Conservation (phyloP, 2,113 vertebrate species). For the Cebus imitator region DNA sequence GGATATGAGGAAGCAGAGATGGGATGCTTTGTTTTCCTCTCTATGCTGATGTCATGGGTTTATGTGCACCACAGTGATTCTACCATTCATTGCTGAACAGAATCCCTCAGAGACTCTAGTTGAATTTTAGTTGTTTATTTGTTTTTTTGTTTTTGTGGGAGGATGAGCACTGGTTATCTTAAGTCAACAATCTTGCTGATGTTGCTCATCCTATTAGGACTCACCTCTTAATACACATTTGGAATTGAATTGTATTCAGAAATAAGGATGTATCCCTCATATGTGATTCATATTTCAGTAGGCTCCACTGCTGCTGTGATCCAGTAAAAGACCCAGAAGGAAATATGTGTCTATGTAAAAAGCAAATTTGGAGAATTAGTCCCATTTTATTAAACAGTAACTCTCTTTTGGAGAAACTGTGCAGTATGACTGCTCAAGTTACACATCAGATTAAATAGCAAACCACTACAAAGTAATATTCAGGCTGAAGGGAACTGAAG, state of each 20-base stretch:
- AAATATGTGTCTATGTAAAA: neutral
- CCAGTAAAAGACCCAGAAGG: neutral
- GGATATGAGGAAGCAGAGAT: neutral
- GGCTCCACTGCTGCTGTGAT: neutral
- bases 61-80: neutral
- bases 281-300: neutral
- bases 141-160: neutral
- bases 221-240: neutral
- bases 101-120: neutral
- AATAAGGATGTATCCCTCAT: neutral
- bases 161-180: neutral
- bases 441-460: neutral
- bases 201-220: neutral
- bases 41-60: neutral
- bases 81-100: neutral
- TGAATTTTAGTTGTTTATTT: neutral
- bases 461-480: neutral
- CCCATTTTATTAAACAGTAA: conserved; percentile 17
- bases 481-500: neutral
- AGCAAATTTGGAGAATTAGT: neutral
- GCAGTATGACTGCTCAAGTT: neutral
- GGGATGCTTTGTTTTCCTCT: neutral
- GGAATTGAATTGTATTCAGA: neutral
- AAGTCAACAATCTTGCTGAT: neutral
- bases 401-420: neutral